phyloP scores from a whole-genome alignment of 64 coral and sea anemone genomes.

The Acropora yongei region DNA sequence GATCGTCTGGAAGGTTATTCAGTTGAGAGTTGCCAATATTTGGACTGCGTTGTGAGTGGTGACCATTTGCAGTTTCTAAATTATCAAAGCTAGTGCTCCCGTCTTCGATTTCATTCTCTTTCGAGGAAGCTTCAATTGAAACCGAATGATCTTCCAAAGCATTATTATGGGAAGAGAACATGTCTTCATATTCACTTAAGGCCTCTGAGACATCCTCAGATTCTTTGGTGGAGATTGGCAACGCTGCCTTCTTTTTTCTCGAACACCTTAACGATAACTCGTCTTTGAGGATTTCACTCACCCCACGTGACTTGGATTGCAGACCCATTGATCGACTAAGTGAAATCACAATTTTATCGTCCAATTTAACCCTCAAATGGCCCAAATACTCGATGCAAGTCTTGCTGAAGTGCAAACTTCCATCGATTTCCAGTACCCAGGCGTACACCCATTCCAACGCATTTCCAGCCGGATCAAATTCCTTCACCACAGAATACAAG shows the following conservation, averaged over 20 bases:
- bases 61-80: not conserved
- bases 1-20: not conserved
- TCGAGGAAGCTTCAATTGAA: not conserved
- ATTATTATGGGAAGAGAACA: not conserved
- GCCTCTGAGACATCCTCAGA: not conserved
- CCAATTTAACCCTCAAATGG: no score
- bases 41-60: no score
- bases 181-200: not conserved
- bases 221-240: not conserved
- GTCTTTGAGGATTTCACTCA: not conserved
- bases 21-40: not conserved
- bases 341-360: constrained; percentile 40
- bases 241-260: not conserved
- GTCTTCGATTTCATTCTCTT: not conserved
- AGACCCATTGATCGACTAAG: constrained; percentile 53
- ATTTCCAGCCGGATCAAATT: constrained; percentile 18
- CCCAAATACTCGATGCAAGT: constrained; percentile 49
- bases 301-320: not conserved
- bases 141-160: not conserved
- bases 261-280: not conserved
- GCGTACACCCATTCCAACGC: constrained; percentile 38
- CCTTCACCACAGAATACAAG: constrained; percentile 68
- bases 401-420: constrained; percentile 57
- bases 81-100: not conserved
- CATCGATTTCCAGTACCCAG: constrained; percentile 56